Conservation (phyloP, 1,140 invertebrate species). For the Phymorhynchus buccinoides region DNA sequence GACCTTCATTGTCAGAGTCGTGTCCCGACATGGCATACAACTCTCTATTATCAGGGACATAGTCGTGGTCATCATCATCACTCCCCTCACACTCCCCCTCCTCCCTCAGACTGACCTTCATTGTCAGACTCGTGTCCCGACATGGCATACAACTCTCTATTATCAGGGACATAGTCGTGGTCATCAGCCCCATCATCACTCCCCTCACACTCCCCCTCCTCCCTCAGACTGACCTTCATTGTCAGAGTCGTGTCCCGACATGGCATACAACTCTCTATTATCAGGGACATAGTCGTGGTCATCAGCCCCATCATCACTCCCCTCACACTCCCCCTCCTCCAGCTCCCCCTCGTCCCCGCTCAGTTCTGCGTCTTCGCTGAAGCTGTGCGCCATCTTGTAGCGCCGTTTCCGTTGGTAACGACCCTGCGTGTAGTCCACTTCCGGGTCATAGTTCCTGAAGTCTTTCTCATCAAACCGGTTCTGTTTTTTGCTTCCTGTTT, state of each 20-base stretch:
- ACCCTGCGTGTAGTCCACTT: conserved; percentile 44
- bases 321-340: conserved; percentile 22
- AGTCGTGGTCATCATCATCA: conserved; percentile 52
- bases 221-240: conserved; percentile 13
- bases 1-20: conserved; percentile 34
- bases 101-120: conserved; percentile 7
- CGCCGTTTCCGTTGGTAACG: conserved; percentile 37
- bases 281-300: conserved; percentile 47
- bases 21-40: conserved; percentile 27
- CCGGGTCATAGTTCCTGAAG: conserved; percentile 47
- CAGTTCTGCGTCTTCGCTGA: conserved; percentile 48
- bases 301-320: conserved; percentile 49
- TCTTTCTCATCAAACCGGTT: conserved; percentile 60
- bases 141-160: conserved; percentile 16
- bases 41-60: conserved; percentile 33
- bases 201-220: conserved; percentile 1
- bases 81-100: conserved; percentile 30
- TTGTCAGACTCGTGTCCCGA: conserved; percentile 37
- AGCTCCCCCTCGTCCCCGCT: conserved; percentile 46
- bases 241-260: conserved; percentile 37
- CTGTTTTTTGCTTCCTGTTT: conserved; percentile 45
- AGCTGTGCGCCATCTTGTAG: conserved; percentile 42
- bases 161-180: conserved; percentile 40
- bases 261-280: conserved; percentile 2
- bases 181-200: conserved; percentile 36